These are phyloP conservation scores for Pagrus major DNA, from an alignment of 2,113 vertebrate genomes.

Conservation along the genomic window DNA sequence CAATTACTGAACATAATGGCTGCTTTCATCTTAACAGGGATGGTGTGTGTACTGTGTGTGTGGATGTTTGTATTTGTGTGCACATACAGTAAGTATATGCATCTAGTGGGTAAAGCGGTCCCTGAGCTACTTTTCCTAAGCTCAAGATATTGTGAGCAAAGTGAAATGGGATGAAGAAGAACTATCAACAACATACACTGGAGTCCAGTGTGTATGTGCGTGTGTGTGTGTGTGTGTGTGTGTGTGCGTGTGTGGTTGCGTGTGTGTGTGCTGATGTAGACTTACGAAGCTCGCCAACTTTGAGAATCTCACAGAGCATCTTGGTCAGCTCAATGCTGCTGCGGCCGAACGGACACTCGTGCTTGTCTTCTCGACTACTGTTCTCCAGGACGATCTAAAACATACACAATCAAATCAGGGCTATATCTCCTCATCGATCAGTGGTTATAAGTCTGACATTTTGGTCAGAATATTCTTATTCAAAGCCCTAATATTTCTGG, in stretches of 20 bases:
- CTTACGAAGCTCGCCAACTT: conserved; percentile 99
- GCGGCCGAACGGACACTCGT: conserved; percentile 97
- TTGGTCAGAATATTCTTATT: background rate
- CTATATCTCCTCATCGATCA: background rate
- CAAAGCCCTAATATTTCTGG: background rate
- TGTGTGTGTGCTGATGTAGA: conserved; percentile 64
- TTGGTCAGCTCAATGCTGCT: conserved; percentile 99
- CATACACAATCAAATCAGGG: background rate
- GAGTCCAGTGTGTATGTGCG: conserved; percentile 2
- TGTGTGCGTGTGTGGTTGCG: background rate
- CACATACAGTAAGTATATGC: background rate
- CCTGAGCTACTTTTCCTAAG: background rate
- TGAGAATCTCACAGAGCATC: conserved; percentile 98
- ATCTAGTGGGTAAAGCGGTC: conserved; percentile 4
- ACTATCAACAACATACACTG: background rate
- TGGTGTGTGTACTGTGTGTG: conserved; percentile 4
- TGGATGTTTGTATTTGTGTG: conserved; percentile 25
- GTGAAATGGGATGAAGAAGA: background rate
- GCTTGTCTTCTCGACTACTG: conserved; percentile 98
- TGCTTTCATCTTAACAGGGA: conserved; percentile 58
- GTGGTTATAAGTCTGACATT: background rate
- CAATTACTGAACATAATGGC: conserved; percentile 72
- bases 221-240: background rate
- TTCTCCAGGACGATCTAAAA: conserved; percentile 97
- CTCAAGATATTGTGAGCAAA: background rate